Evolutionary conservation across 1,140 invertebrate genomes (phyloP).

Genomic region (Bombus superbus): DNA sequence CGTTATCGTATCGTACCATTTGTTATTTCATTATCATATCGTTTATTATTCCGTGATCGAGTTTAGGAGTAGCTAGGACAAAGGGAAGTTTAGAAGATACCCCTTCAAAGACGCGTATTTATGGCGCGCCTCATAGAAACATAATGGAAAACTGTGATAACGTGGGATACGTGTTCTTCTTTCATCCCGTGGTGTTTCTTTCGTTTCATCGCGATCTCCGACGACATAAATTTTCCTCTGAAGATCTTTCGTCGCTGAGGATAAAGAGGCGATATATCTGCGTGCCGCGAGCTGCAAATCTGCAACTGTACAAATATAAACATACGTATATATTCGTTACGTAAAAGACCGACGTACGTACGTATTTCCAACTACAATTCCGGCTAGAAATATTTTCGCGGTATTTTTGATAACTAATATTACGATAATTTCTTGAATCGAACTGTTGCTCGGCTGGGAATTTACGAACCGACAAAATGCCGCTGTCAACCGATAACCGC

Average conservation of each 20-base stretch:
- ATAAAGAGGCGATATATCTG: neutral
- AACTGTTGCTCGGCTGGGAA: too few species aligned
- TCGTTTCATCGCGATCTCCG: conserved; percentile 16
- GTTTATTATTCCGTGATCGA: neutral
- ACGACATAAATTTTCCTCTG: neutral
- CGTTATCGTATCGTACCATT: neutral
- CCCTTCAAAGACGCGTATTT: neutral
- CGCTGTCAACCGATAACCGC: neutral
- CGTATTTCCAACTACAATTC: too few species aligned
- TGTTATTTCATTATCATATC: too few species aligned
- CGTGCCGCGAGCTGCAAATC: neutral
- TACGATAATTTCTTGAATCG: too few species aligned
- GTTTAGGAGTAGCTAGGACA: neutral
- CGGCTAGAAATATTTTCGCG: too few species aligned
- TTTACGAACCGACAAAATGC: too few species aligned
- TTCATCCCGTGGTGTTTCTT: neutral
- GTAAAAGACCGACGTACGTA: neutral
- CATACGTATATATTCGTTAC: neutral
- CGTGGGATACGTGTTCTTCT: conserved; percentile 17
- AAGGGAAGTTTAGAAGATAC: neutral
- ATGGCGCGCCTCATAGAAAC: neutral
- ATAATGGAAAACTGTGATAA: conserved; percentile 47
- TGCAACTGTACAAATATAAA: neutral
- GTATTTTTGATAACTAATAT: too few species aligned
- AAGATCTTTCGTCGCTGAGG: neutral